Base-by-base conservation (phyloP, 2,797 vertebrate genomes). In the Pyrocephalus nanus region DNA sequence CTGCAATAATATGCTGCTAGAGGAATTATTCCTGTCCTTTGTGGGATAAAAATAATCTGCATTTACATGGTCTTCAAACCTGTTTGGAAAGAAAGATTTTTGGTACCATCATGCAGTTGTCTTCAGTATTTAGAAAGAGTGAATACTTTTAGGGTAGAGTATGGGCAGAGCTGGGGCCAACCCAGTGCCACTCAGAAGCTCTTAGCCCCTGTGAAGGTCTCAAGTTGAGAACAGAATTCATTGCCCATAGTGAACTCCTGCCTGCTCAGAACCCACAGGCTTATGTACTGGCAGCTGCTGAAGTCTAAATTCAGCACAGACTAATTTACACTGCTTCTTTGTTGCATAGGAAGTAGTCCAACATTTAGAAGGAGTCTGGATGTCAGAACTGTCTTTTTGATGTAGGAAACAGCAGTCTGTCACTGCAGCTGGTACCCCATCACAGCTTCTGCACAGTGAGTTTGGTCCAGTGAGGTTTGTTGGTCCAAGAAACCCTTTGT, bases 121-220 rank as follows among this genome's bases (percentile, higher is more conserved):
- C 26, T 57, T 85, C 26, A 61, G 34, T 75, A n/a, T 72, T 58
- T 17, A 60, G 61, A 16, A 86, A 5, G 36, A 58, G 26, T 45
- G 14, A 10, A 9, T 72, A 16, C 8, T 51, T 93, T 25, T 5
- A 61, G 27, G 25, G 15, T 69, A 48, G 19, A 22, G 57, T 71
- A 25, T 23, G 6, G 32, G 3, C 50, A 58, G 70, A 64, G 12
- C 45, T 74, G 22, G 55, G 57, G 23, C 23, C 67, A 23, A 80
- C 15, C 14, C 26, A 55, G 23, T 27, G 43, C 22, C 15, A 19
- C n/a, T 58, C 42, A 51, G 66, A 64, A 67, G 45, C 10, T 74
- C 15, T 64, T 45, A 48, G 14, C 1, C 23, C 1, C 0, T 1
- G 0, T 53, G 8, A n/a, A 66, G 20, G 18, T 70, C 4, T 0